A percentile compares a stretch with the other conserved stretches of the same genome.
These are phyloP conservation scores for Rhipidura dahli DNA, from an alignment of 2,113 vertebrate species.

Conservation along the genomic window DNA sequence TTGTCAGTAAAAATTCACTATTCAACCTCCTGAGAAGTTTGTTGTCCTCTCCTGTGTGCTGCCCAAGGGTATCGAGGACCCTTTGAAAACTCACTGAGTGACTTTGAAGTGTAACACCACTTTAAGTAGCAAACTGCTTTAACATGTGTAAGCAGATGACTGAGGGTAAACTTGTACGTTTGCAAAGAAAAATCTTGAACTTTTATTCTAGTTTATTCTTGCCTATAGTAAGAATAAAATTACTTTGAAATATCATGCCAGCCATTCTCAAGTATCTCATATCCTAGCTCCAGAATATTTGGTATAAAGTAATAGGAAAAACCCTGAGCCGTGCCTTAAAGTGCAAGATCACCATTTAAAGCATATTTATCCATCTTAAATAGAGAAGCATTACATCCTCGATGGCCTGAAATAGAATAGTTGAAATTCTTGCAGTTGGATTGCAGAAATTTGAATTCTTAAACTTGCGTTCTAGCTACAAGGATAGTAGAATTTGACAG, in stretches of 20 bases:
- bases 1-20: neutral
- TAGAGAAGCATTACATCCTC: neutral
- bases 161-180: neutral
- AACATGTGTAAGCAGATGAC: neutral
- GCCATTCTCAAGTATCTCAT: neutral
- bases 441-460: neutral
- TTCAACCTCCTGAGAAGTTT: neutral
- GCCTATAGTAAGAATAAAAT: neutral
- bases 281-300: neutral
- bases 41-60: neutral
- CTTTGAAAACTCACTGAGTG: neutral
- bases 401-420: neutral
- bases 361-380: neutral
- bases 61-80: neutral
- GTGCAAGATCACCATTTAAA: neutral
- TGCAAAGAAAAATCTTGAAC: accelerated
- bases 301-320: neutral
- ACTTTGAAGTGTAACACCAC: neutral
- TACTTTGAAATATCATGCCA: neutral
- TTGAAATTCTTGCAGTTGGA: neutral
- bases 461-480: neutral
- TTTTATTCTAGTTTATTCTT: neutral
- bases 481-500: neutral
- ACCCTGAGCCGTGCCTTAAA: neutral
- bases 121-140: neutral